phyloP scores from a whole-genome alignment of 2,888 invertebrate species.

The Agonopterix heracliana region DNA sequence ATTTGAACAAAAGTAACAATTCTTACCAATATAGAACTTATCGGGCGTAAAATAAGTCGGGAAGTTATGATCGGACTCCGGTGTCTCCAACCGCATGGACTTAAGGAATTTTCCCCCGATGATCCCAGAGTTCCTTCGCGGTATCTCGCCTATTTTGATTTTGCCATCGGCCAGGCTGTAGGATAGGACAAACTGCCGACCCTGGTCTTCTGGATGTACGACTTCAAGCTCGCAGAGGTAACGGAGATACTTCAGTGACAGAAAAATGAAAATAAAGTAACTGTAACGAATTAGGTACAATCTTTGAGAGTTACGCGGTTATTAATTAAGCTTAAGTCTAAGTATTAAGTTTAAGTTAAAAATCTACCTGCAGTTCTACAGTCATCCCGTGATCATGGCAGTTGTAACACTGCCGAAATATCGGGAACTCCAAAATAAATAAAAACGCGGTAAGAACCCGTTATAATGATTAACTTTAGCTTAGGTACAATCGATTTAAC shows the following conservation, averaged over 20 bases:
- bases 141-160: constrained; percentile 84
- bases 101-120: constrained; percentile 84
- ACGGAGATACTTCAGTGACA: constrained; percentile 71
- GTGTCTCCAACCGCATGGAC: constrained; percentile 80
- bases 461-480: too few species aligned
- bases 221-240: constrained; percentile 87
- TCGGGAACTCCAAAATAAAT: too few species aligned
- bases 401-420: too few species aligned
- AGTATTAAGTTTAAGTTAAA: not conserved
- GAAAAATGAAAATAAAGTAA: not conserved
- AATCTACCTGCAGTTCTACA: too few species aligned
- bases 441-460: too few species aligned
- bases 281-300: not conserved
- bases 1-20: too few species aligned
- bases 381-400: too few species aligned
- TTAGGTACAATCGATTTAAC: too few species aligned
- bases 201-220: constrained; percentile 85
- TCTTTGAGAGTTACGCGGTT: too few species aligned
- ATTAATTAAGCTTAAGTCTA: too few species aligned
- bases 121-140: constrained; percentile 84
- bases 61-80: constrained; percentile 80
- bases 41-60: constrained; percentile 86
- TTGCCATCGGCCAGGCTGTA: constrained; percentile 86
- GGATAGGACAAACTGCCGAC: constrained; percentile 83
- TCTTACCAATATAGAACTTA: constrained; percentile 85